These are phyloP conservation scores for Hypena proboscidalis DNA, from an alignment of 2,888 invertebrate species.

Conservation along the genomic window DNA sequence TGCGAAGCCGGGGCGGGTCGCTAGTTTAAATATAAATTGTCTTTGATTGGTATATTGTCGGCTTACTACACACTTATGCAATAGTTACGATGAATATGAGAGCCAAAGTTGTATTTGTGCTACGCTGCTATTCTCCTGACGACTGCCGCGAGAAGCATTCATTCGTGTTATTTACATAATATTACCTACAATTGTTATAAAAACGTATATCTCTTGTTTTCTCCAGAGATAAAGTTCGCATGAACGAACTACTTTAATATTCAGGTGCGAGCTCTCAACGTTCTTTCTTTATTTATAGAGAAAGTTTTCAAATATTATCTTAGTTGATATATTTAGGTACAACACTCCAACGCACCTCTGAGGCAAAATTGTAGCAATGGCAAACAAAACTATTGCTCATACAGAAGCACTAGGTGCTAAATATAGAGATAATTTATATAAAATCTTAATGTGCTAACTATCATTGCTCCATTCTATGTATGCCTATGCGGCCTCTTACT, in stretches of 20 bases:
- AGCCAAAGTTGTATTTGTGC: slow-evolving; percentile 12
- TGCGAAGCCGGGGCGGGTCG: no score
- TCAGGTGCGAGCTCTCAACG: slow-evolving; percentile 15
- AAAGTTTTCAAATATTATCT: not conserved
- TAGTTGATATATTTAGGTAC: slow-evolving; percentile 1
- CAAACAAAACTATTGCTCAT: no score
- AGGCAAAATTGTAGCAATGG: slow-evolving; percentile 3
- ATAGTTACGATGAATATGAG: slow-evolving; percentile 54
- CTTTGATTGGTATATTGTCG: no score
- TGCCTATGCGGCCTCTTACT: no score
- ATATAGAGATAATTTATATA: no score
- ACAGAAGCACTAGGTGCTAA: no score
- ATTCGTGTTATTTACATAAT: slow-evolving; percentile 28
- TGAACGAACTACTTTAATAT: slow-evolving; percentile 30
- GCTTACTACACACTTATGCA: slow-evolving; percentile 52
- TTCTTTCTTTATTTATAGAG: slow-evolving; percentile 2
- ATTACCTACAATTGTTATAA: slow-evolving; percentile 1
- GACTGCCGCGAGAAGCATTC: slow-evolving; percentile 17
- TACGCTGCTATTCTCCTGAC: slow-evolving; percentile 22
- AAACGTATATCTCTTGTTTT: slow-evolving; percentile 13
- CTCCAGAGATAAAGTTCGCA: slow-evolving; percentile 12
- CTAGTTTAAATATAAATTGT: no score
- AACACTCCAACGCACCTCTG: not conserved
- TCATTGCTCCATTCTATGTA: no score
- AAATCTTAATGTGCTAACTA: no score